Base-by-base conservation (phyloP, 1,140 invertebrate species). In the Homarus americanus region DNA sequence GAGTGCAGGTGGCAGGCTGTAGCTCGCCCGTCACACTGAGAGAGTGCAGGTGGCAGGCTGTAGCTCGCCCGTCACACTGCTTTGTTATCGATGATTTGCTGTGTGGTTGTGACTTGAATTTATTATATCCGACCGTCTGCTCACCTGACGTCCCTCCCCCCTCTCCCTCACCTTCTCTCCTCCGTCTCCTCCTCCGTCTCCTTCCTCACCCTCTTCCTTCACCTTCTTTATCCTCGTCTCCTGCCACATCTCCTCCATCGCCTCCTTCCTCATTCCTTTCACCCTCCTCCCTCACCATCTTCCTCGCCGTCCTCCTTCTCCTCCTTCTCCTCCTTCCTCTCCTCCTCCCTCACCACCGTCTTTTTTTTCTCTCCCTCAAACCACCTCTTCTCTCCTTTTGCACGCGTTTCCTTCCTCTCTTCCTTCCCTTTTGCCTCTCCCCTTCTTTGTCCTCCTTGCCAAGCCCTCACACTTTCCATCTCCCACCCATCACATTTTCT, bases 61-160 rank as follows among this genome's bases (percentile, higher is more conserved):
- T 9, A 32, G 63, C n/a, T 32, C 32, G 63, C 28, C 58, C 53
- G 53, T 69, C 63, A 69, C 0, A 69, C 28, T 12, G 28, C 63
- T 69, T 69, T 69, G 63, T 69, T 69, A 28, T 69, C n/a, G 63
- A 69, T 69, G 63, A 69, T 69, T 69, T 69, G 63, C 24, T 69
- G 24, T n/a, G 0, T 1, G 4, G 63, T 32, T 69, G 63, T 69
- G 63, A 69, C 63, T 69, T 1, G 63, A 69, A 69, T 69, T 28
- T 38, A 41, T 38, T 76, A 76, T 40, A 38, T 76, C 73, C 28
- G 2, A 17, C 40, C n/a, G 24, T 36, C 40, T 24, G 7, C 34
- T 76, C 40, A 20, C 73, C 40, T 41, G 10, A 76, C 40, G 15
- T 7, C 66, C 66, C 20, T 24, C 66, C 66, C 66, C 20, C 66